These are phyloP conservation scores for Coptotermes formosanus DNA, from an alignment of 1,140 invertebrate genomes.

Conservation along the genomic window DNA sequence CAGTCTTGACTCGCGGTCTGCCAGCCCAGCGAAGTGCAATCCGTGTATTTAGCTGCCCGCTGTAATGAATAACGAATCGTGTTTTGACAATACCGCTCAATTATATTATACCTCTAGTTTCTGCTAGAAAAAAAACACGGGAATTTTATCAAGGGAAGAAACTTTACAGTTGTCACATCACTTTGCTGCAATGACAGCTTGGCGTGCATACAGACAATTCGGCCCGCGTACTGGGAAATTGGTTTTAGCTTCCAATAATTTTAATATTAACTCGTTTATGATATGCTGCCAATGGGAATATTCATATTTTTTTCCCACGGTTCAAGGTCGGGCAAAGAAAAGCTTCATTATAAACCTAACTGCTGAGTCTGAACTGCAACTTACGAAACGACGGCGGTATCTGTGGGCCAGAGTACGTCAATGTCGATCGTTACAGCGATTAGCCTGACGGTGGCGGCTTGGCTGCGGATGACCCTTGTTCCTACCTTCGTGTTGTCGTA, in stretches of 20 bases:
- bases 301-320: not conserved
- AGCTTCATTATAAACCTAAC: not conserved
- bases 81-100: conserved; percentile 12
- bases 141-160: not conserved
- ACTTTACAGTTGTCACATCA: not conserved
- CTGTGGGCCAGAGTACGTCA: no score
- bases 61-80: conserved; percentile 12
- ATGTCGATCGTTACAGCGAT: no score
- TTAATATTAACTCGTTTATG: not conserved
- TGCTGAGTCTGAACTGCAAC: not conserved
- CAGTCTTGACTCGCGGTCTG: not conserved
- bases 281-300: not conserved
- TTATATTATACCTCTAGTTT: not conserved
- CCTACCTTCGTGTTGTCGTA: no score
- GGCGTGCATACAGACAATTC: not conserved
- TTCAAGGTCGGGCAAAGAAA: not conserved
- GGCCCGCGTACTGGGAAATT: not conserved
- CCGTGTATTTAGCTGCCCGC: not conserved
- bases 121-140: not conserved
- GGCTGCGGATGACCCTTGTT: no score
- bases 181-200: not conserved
- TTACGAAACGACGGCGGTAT: no score
- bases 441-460: no score
- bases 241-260: not conserved
- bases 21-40: not conserved